Conservation (phyloP, 2,888 invertebrate genomes). For the Dryadula phaetusa region DNA sequence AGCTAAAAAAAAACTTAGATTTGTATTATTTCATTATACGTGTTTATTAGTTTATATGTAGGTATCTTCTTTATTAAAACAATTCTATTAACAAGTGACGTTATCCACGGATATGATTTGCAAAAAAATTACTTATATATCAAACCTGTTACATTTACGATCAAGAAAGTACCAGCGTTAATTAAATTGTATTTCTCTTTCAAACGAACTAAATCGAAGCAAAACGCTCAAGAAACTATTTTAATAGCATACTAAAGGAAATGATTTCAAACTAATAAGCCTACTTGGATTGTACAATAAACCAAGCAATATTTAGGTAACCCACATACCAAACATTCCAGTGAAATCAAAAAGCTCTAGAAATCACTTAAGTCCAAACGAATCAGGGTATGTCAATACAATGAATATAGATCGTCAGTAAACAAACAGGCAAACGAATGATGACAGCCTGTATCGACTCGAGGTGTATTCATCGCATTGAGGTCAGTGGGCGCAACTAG, state of each 20-base stretch:
- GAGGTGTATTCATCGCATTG: slow-evolving; percentile 50
- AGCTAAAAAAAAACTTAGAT: no score
- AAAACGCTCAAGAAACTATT: background rate
- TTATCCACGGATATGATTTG: no score
- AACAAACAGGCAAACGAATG: slow-evolving; percentile 37
- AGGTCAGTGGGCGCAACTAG: slow-evolving; percentile 66
- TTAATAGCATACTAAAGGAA: background rate
- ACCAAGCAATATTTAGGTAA: slow-evolving; percentile 11
- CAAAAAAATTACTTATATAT: no score
- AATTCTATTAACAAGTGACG: no score
- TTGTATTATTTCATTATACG: no score
- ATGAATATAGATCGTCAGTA: slow-evolving; percentile 36
- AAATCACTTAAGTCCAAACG: slow-evolving; percentile 29
- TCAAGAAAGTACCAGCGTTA: no score
- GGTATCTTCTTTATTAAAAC: no score
- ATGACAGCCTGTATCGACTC: slow-evolving; percentile 38
- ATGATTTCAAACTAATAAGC: background rate
- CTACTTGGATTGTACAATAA: background rate
- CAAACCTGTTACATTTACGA: no score
- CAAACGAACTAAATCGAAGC: background rate
- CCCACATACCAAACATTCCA: slow-evolving; percentile 1
- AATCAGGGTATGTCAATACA: slow-evolving; percentile 39
- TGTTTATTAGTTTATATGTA: no score
- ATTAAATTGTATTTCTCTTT: no score
- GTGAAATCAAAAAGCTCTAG: slow-evolving; percentile 20